phyloP scores from a whole-genome alignment of 1,140 invertebrate genomes.

The Antheraea pernyi region DNA sequence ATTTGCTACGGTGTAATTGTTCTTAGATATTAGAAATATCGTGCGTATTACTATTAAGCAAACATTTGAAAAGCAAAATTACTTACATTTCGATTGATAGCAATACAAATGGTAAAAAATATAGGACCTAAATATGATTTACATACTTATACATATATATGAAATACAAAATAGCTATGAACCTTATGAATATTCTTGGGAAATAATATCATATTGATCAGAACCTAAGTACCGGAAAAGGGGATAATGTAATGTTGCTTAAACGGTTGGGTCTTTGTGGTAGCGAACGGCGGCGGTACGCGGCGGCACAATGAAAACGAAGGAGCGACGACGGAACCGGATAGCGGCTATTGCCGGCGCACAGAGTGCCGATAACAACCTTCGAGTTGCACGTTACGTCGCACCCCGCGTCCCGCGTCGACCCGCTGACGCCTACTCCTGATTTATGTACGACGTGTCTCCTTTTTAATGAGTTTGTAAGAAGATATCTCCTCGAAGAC shows the following conservation, averaged over 20 bases:
- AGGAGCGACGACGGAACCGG: constrained; percentile 69
- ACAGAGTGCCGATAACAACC: constrained; percentile 60
- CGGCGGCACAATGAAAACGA: constrained; percentile 54
- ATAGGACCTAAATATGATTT: neutral
- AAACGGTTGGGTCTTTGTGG: constrained; percentile 44
- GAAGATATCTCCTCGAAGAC: constrained; percentile 74
- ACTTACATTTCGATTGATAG: no score
- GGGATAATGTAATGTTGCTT: constrained; percentile 63
- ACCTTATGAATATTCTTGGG: neutral
- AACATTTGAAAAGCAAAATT: no score
- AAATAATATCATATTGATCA: constrained; percentile 11
- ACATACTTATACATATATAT: no score
- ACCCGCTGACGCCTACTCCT: constrained; percentile 49
- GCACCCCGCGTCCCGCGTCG: constrained; percentile 34
- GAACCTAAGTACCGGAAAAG: constrained; percentile 46
- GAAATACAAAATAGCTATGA: no score
- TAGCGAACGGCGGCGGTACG: constrained; percentile 32
- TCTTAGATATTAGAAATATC: no score
- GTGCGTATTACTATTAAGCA: no score
- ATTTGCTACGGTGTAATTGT: no score
- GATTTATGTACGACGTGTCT: constrained; percentile 78
- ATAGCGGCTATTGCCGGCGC: constrained; percentile 76
- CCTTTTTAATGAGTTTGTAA: constrained; percentile 78
- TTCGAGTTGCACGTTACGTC: constrained; percentile 21
- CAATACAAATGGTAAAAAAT: no score